phyloP scores from a whole-genome alignment of 2,888 invertebrate genomes.

The Melitaea athalia region DNA sequence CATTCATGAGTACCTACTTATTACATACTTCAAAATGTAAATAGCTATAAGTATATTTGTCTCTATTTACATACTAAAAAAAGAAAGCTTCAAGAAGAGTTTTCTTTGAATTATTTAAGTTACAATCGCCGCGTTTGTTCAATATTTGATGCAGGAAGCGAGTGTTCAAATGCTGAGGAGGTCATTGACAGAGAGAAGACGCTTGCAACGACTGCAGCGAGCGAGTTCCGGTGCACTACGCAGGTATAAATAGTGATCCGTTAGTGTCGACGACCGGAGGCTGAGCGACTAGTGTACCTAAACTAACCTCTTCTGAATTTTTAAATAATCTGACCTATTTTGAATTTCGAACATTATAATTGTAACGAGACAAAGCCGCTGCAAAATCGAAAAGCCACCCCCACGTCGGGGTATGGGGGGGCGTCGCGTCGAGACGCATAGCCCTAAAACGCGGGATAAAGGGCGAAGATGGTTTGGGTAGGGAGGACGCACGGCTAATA shows the following conservation, averaged over 20 bases:
- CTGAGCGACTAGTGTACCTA: conserved; percentile 43
- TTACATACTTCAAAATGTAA: neutral
- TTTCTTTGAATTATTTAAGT: conserved; percentile 1
- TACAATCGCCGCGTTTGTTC: conserved; percentile 14
- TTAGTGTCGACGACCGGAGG: conserved; percentile 81
- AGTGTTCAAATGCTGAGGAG: conserved; percentile 53
- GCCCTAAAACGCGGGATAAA: conserved; percentile 48
- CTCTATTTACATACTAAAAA: neutral
- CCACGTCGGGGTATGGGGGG: conserved; percentile 51
- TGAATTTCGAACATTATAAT: conserved; percentile 48
- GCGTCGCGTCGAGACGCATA: conserved; percentile 51
- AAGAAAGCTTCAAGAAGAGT: conserved; percentile 8
- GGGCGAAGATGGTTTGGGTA: conserved; percentile 53
- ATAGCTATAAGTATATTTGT: neutral
- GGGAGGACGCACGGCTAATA: conserved; percentile 63
- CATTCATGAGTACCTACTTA: conserved; percentile 3
- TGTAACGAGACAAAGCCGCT: conserved; percentile 46
- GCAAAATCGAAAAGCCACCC: conserved; percentile 47
- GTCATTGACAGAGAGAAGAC: conserved; percentile 78
- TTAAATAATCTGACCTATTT: conserved; percentile 64
- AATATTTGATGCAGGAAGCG: conserved; percentile 46
- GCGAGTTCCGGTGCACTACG: conserved; percentile 79
- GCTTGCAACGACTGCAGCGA: conserved; percentile 80
- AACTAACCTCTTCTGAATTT: conserved; percentile 16
- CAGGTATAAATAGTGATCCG: conserved; percentile 82